Conservation (phyloP, 2,113 vertebrate species). For the Melospiza georgiana region DNA sequence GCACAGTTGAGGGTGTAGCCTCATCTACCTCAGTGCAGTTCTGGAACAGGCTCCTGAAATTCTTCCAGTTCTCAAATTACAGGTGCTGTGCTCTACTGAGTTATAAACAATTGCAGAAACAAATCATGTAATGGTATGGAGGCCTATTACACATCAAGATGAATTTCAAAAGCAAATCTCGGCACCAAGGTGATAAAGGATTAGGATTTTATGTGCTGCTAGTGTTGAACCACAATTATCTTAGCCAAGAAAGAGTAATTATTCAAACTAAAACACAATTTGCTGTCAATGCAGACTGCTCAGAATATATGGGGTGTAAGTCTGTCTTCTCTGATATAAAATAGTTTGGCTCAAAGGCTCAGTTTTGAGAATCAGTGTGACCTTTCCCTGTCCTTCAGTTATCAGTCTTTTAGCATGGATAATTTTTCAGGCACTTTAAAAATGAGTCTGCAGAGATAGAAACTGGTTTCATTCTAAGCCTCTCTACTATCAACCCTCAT, state of each 20-base stretch:
- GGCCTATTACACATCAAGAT: neutral
- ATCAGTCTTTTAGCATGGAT: neutral
- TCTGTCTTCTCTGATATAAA: neutral
- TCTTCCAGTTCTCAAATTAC: neutral
- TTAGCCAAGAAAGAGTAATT: neutral
- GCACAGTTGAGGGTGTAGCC: neutral
- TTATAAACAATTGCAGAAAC: neutral
- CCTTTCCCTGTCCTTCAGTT: slow-evolving; percentile 2
- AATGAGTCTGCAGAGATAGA: neutral
- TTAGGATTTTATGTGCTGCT: neutral
- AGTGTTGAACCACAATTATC: slow-evolving; percentile 7
- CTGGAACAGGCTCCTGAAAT: neutral
- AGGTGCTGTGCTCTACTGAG: neutral
- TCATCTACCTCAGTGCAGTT: neutral
- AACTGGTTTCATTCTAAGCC: neutral
- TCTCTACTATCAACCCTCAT: neutral
- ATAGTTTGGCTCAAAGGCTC: neutral
- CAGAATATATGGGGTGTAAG: neutral
- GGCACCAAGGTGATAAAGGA: neutral
- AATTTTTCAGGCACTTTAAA: neutral
- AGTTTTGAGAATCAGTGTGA: neutral
- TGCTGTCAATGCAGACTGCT: neutral
- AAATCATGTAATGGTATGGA: neutral
- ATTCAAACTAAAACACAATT: slow-evolving; percentile 27
- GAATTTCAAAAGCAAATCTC: neutral